Evolutionary conservation across 2,113 vertebrate genomes (phyloP).

Genomic region (Erpornis zantholeuca): DNA sequence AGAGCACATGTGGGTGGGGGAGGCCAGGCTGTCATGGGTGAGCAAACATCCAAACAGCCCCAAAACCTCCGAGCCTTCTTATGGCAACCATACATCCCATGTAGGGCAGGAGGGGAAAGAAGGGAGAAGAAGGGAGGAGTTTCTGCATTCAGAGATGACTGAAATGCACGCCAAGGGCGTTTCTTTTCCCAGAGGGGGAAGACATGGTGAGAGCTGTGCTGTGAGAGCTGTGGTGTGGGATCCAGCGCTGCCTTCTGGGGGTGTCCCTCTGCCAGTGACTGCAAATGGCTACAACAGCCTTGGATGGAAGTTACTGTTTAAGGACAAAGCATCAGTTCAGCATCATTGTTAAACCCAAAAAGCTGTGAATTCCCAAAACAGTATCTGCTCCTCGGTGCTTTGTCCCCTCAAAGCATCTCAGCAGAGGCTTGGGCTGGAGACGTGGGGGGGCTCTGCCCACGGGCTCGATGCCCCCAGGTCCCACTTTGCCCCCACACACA

Average conservation of each 20-base stretch:
- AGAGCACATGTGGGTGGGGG: neutral
- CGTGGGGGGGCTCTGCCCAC: accelerated
- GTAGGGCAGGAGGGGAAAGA: neutral
- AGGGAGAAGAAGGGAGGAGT: neutral
- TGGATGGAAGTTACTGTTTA: neutral
- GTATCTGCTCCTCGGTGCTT: neutral
- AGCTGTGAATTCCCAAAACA: neutral
- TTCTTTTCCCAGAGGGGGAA: neutral
- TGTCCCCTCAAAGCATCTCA: neutral
- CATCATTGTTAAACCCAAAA: neutral
- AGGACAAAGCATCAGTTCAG: neutral
- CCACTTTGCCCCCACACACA: accelerated
- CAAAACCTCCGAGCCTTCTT: neutral
- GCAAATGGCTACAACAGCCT: neutral
- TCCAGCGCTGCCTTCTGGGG: neutral
- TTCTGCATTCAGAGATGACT: constrained; percentile 17
- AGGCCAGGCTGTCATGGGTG: neutral
- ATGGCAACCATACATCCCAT: neutral
- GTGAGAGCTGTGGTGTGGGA: neutral
- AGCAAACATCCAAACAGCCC: constrained; percentile 15
- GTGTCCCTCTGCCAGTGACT: accelerated
- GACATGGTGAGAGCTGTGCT: neutral
- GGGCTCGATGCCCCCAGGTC: accelerated
- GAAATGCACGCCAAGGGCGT: neutral
- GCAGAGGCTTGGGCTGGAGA: neutral